Evolutionary conservation across 2,113 vertebrate genomes (phyloP).

Genomic region (Pavo muticus): DNA sequence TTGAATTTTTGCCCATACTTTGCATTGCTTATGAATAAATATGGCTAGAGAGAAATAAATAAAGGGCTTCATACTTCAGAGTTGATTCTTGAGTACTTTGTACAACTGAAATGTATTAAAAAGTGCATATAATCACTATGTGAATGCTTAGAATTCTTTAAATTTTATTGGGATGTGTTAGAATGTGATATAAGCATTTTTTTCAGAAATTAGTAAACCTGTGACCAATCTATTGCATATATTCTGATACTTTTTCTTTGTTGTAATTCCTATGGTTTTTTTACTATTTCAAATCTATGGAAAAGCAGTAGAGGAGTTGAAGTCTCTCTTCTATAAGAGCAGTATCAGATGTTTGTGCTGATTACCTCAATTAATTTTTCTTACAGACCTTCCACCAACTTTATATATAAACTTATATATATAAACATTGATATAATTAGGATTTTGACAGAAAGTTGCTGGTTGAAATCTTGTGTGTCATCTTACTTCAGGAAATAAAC

Average conservation of each 20-base stretch:
- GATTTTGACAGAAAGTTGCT: constrained; percentile 45
- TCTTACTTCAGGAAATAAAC: constrained; percentile 41
- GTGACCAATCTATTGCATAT: fast-evolving
- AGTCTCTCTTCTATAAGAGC: background rate
- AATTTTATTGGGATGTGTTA: background rate
- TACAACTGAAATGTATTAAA: background rate
- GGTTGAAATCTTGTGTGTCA: background rate
- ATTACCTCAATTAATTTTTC: background rate
- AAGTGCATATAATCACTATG: background rate
- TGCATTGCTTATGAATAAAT: background rate
- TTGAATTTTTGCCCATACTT: background rate
- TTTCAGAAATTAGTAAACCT: background rate
- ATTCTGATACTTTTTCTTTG: background rate
- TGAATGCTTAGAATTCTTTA: background rate
- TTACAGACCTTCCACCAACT: background rate
- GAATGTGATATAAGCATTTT: background rate
- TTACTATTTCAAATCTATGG: background rate
- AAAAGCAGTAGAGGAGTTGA: background rate
- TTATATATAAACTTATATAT: background rate
- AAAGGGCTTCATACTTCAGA: background rate
- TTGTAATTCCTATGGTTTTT: background rate
- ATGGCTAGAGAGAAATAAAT: background rate
- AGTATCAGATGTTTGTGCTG: background rate
- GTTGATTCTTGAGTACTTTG: background rate
- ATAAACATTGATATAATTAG: background rate